Evolutionary conservation across 1,140 invertebrate species (phyloP), one percentile per base, ranked within the genome.

Genomic region (Sinella curviseta): DNA sequence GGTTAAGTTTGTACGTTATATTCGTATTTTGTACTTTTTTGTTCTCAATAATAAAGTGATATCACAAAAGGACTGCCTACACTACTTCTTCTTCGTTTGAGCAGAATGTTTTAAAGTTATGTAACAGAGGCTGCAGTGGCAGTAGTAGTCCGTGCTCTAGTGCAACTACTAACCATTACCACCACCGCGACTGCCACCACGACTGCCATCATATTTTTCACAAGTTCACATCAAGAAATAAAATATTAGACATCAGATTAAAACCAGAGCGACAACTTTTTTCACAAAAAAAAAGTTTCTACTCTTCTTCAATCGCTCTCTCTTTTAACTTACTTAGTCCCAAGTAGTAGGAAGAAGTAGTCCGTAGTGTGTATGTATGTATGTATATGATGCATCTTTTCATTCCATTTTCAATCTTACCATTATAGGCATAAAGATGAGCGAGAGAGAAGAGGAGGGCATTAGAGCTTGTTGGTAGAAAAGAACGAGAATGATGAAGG

Each of bases 241-340:
- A 70, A 70, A 70, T 70, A 70, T 70, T 70, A 70, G 65, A 70
- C 65, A 70, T 70, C 65, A 70, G 65, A 70, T 70, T 70, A 70
- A 70, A 70, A 70, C 65, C 65, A 70, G 65, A 70, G 65, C 65
- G 65, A 70, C 65, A 70, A 70, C 65, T 70, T 70, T 70, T 70
- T 70, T 70, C 12, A 14, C n/a, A 60, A 17, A 48, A 60, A 60
- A 60, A 60, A 60, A 60, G 8, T 60, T 60, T 60, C n/a, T 24
- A 12, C 55, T 60, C 65, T 33, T 30, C 3, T 30, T 33, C 26
- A 31, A 1, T 70, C 65, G 30, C 57, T 65, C 57, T 26, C 57
- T 65, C 39, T 8, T 65, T 48, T 26, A n/a, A 65, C 57, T 65
- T 65, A n/a, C 14, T n/a, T 65, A 12, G 39, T 26, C 57, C 39